Evolutionary conservation across 2,888 invertebrate species (phyloP).

Genomic region (Dendrolimus houi): DNA sequence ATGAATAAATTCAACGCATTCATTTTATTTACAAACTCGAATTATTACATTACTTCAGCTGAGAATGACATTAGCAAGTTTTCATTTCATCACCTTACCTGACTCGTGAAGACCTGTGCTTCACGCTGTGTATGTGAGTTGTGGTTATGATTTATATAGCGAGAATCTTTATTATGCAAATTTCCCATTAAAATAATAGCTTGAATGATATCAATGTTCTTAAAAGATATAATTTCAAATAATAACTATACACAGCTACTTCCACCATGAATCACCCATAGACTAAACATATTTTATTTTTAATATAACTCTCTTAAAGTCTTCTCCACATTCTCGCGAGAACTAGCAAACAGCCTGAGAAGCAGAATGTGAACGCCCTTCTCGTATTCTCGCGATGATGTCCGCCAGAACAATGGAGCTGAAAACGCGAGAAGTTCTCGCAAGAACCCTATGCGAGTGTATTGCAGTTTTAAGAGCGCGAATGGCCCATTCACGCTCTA

Average conservation of each 20-base stretch:
- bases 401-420: no score
- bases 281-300: constrained; percentile 13
- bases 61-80: constrained; percentile 75
- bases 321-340: no score
- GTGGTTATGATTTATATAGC: constrained; percentile 43
- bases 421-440: no score
- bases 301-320: no score
- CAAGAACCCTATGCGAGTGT: no score
- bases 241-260: constrained; percentile 21
- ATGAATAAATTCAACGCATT: constrained; percentile 31
- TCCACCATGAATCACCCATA: constrained; percentile 42
- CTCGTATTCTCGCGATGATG: no score
- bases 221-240: constrained; percentile 19
- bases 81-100: constrained; percentile 61
- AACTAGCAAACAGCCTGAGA: no score
- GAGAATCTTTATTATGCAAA: constrained; percentile 50
- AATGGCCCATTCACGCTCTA: no score
- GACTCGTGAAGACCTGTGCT: constrained; percentile 61
- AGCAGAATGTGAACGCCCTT: no score
- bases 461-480: no score
- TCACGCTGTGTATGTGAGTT: constrained; percentile 46
- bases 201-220: constrained; percentile 20
- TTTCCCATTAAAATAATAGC: constrained; percentile 63
- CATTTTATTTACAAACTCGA: constrained; percentile 30
- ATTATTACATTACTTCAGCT: constrained; percentile 68